Evolutionary conservation across 2,888 invertebrate species (phyloP), one percentile per base, ranked within the genome.

Genomic region (Diplazon laetatorius): DNA sequence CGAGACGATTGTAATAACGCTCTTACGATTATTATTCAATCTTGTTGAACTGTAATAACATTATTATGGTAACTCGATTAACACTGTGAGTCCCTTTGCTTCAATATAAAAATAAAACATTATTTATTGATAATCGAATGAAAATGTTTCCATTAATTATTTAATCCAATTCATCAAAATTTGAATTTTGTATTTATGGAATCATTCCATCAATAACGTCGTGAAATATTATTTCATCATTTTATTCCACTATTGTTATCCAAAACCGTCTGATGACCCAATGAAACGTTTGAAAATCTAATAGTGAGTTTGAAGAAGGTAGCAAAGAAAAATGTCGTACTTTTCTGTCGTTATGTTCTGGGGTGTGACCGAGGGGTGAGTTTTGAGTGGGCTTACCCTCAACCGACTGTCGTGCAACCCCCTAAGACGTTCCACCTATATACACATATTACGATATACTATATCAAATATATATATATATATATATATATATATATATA

Each of bases 351-450:
- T 14, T 25, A 39, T 52, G 20, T 42, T 52, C 20, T 39, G 65
- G 65, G 6, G 50, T 65, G 50, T 37, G 65, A 65, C 50, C 5
- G 50, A 65, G 65, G 65, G 65, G 50, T 10, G 16, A 46, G 44
- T 44, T 46, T 46, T 18, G 62, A 63, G 62, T 63, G 62, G 46
- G 57, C 57, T 52, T 25, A 52, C 52, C 48, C 37, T 12, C 37
- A 16, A n/a, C 12, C 59, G 12, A 39, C 59, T 59, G 59, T 59
- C 59, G 20, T 37, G 18, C 37, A 50, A n/a, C 50, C 65, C 66
- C 52, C 52, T 12, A 52, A 66, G 66, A 66, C 16, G 66, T 18
- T 66, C 10, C 22, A 30, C 37, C 66, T 39, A 44, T 37, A 48
- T 0, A 52, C 25, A 25, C n/a, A 52, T 22, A 25, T n/a, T n/a